Evolutionary conservation across 2,888 invertebrate genomes (phyloP).

Genomic region (Ptilodon capucinus): DNA sequence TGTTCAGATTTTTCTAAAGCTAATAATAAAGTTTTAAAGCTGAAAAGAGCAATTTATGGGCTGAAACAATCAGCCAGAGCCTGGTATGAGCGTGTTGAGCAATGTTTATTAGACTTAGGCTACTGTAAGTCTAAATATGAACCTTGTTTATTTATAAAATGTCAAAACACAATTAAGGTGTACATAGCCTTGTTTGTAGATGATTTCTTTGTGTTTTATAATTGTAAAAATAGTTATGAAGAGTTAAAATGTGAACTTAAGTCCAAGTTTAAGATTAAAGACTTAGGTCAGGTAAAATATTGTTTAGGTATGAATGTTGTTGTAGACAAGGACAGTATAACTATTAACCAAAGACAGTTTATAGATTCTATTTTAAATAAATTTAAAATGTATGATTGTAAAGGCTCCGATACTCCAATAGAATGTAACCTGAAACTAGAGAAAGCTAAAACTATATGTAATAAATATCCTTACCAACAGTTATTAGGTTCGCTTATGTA

Average conservation of each 20-base stretch:
- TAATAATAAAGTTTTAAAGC: not conserved
- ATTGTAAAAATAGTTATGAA: conserved; percentile 2
- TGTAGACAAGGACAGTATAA: not conserved
- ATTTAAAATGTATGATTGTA: conserved; percentile 10
- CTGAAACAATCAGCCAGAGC: too few species aligned
- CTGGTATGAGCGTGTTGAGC: too few species aligned
- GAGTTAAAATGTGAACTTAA: conserved; percentile 2
- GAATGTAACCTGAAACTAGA: conserved; percentile 6
- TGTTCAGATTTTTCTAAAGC: not conserved
- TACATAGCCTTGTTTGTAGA: conserved; percentile 9
- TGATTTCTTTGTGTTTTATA: conserved; percentile 13
- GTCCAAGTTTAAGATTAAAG: conserved; percentile 9
- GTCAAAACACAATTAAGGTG: conserved; percentile 6
- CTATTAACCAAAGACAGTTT: conserved; percentile 6
- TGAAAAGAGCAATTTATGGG: too few species aligned
- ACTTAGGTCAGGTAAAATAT: conserved; percentile 6
- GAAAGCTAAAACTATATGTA: not conserved
- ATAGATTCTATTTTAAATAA: conserved; percentile 1
- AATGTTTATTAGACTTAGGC: too few species aligned
- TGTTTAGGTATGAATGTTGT: conserved; percentile 7
- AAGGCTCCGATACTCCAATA: conserved; percentile 6
- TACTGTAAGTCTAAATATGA: too few species aligned
- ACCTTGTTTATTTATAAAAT: too few species aligned
- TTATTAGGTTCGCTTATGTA: conserved; percentile 3
- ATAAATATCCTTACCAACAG: not conserved